Conservation (phyloP, 37 sponge, comb jelly and placozoan genomes). For the Cladorhizidae sp. region DNA sequence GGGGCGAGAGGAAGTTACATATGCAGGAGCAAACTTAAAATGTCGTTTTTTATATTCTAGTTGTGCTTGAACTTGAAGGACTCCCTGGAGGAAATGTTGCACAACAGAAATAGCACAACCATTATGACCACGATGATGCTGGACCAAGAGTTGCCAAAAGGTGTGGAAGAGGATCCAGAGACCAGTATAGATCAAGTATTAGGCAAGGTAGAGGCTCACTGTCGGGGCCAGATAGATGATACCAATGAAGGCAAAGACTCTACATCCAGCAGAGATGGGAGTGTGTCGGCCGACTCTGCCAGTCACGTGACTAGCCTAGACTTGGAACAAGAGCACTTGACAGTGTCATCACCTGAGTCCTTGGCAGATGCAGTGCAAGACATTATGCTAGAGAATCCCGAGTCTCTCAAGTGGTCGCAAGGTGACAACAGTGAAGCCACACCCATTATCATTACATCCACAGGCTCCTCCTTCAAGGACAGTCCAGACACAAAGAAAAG, state of each 20-base stretch:
- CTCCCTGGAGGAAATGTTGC: neutral
- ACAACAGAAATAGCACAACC: constrained; percentile 6
- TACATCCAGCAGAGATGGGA: no score
- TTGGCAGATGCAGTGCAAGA: neutral
- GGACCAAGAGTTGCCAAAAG: neutral
- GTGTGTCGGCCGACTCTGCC: no score
- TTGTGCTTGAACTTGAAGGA: neutral
- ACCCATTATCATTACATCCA: neutral
- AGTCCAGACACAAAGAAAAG: neutral
- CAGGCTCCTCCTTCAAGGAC: neutral
- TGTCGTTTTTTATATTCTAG: neutral
- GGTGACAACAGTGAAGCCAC: neutral
- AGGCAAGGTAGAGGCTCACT: neutral
- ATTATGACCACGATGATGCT: neutral
- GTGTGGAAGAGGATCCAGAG: constrained; percentile 4
- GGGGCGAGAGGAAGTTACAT: neutral
- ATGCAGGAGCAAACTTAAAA: neutral
- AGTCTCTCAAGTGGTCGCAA: neutral
- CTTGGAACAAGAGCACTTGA: no score
- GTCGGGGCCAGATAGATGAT: no score
- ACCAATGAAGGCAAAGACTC: no score
- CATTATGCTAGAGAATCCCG: neutral
- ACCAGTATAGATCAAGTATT: constrained; percentile 32
- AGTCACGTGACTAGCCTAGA: no score
- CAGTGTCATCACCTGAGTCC: no score